A percentile compares a stretch with the other conserved stretches of the same genome.
Conservation (phyloP, 2,113 vertebrate genomes). For the Thamnaconus septentrionalis region DNA sequence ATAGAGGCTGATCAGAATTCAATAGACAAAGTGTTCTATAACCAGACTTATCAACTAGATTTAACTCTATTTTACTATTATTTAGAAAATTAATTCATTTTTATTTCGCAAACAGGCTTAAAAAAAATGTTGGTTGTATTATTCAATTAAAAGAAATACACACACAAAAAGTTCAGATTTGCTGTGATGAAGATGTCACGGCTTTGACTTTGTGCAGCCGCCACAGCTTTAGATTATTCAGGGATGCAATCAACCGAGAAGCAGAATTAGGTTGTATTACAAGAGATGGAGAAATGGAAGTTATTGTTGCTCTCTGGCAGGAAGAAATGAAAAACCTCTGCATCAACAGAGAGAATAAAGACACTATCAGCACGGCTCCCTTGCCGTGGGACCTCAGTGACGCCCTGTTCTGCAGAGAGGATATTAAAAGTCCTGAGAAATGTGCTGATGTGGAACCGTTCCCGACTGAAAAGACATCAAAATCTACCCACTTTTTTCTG, state of each 20-base stretch:
- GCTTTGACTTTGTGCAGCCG: no score
- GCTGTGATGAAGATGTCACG: no score
- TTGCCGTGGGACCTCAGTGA: slow-evolving; percentile 38
- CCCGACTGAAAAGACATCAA: slow-evolving; percentile 33
- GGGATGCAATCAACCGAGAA: background rate
- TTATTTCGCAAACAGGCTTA: no score
- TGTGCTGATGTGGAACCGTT: slow-evolving; percentile 43
- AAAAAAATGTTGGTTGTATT: no score
- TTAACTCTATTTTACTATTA: no score
- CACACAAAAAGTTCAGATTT: no score
- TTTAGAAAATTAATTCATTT: no score
- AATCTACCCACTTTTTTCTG: slow-evolving; percentile 12
- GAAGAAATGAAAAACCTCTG: slow-evolving; percentile 10
- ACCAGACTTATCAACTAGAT: no score
- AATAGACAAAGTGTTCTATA: no score
- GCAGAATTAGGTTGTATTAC: slow-evolving; percentile 28
- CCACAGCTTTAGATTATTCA: no score
- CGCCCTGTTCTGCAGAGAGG: slow-evolving; percentile 19
- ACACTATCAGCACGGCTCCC: slow-evolving; percentile 32
- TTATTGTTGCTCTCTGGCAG: slow-evolving; percentile 29
- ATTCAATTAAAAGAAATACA: no score
- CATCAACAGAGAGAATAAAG: slow-evolving; percentile 11
- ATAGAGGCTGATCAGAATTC: no score
- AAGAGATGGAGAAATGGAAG: slow-evolving; percentile 30
- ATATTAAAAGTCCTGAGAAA: slow-evolving; percentile 57